phyloP scores from a whole-genome alignment of 1,140 invertebrate species.

The Ips typographus region DNA sequence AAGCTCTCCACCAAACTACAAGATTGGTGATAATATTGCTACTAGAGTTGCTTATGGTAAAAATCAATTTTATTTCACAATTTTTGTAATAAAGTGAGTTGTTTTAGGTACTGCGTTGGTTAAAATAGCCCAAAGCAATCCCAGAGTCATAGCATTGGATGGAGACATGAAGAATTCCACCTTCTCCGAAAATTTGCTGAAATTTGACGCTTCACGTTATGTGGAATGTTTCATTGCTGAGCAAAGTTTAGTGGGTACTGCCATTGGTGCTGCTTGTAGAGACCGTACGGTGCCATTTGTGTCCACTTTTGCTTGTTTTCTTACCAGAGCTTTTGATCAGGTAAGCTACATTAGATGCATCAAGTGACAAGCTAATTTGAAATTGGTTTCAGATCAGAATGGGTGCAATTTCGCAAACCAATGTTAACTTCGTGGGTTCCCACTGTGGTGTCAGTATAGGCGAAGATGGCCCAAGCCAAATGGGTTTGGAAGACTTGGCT shows the following conservation, averaged over 20 bases:
- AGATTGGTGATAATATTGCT: slow-evolving; percentile 77
- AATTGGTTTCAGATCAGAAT: slow-evolving; percentile 74
- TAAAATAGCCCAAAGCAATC: slow-evolving; percentile 83
- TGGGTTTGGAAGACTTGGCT: slow-evolving; percentile 97
- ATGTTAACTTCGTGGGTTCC: slow-evolving; percentile 94
- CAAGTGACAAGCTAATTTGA: neutral
- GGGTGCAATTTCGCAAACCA: slow-evolving; percentile 98
- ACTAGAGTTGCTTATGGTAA: slow-evolving; percentile 91
- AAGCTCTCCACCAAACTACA: slow-evolving; percentile 84
- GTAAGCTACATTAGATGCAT: slow-evolving; percentile 51
- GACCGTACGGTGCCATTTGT: slow-evolving; percentile 88
- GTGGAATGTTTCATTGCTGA: slow-evolving; percentile 99
- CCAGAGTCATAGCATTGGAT: slow-evolving; percentile 87
- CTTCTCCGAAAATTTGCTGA: slow-evolving; percentile 89
- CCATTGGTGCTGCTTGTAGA: slow-evolving; percentile 88
- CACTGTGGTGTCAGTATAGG: slow-evolving; percentile 96
- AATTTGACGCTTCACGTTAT: slow-evolving; percentile 73
- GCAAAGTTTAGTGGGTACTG: slow-evolving; percentile 96
- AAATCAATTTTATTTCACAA: neutral
- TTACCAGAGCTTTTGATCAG: slow-evolving; percentile 95
- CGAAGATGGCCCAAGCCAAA: slow-evolving; percentile 99
- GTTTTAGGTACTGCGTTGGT: slow-evolving; percentile 69
- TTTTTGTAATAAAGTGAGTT: neutral
- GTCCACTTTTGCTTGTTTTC: slow-evolving; percentile 98
- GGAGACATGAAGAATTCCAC: slow-evolving; percentile 99